Evolutionary conservation across 2,113 vertebrate species (phyloP).

Genomic region (Perca fluviatilis): DNA sequence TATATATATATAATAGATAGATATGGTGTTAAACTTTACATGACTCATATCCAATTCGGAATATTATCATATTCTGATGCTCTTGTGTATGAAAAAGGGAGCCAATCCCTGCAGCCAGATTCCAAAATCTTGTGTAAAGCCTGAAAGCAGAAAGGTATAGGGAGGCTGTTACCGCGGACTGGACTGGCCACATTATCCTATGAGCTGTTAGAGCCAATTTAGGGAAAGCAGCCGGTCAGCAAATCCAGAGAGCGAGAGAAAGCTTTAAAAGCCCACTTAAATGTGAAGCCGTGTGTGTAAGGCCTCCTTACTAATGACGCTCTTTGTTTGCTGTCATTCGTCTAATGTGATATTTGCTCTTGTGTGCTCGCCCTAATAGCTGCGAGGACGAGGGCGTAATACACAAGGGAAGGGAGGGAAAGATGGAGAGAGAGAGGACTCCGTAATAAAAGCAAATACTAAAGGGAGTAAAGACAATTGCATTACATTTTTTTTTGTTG

Average conservation of each 20-base stretch:
- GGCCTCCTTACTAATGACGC: conserved; percentile 9
- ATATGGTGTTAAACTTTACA: too few relatives aligned
- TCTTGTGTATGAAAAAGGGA: neutral
- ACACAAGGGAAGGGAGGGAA: conserved; percentile 1
- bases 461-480: conserved; percentile 43
- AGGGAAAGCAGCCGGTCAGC: conserved; percentile 19
- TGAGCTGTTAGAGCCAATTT: conserved; percentile 9
- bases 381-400: neutral
- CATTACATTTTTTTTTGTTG: conserved; percentile 37
- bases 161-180: neutral
- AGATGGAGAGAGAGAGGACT: neutral
- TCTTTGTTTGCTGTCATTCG: conserved; percentile 43
- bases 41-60: too few relatives aligned
- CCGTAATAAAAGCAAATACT: conserved; percentile 38
- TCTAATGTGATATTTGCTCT: conserved; percentile 47
- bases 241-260: neutral
- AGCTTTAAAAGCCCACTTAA: conserved; percentile 26
- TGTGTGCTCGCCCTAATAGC: neutral
- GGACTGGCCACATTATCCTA: neutral
- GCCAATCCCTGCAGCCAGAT: neutral
- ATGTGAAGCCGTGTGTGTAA: conserved; percentile 2
- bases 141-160: neutral
- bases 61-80: too few relatives aligned
- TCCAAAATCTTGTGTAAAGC: too few relatives aligned
- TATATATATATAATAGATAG: too few relatives aligned